These are phyloP conservation scores for Eucera pruinosa DNA, from an alignment of 2,888 invertebrate genomes.

Conservation along the genomic window DNA sequence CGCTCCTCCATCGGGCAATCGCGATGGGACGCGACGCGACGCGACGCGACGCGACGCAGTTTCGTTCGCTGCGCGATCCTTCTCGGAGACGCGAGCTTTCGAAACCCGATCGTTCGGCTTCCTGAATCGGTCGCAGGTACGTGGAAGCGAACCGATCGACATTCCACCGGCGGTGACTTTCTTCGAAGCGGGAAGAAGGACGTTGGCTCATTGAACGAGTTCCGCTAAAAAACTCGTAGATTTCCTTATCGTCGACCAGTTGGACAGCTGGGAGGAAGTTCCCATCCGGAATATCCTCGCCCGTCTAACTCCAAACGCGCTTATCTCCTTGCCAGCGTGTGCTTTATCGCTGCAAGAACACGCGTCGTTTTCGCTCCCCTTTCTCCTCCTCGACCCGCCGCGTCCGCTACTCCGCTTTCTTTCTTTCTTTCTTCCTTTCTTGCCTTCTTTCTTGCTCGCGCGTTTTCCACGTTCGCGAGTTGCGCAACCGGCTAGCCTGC, in stretches of 20 bases:
- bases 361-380: constrained; percentile 12
- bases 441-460: neutral
- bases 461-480: constrained; percentile 20
- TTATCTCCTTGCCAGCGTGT: constrained; percentile 55
- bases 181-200: constrained; percentile 67
- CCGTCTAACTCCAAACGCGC: constrained; percentile 45
- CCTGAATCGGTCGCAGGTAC: no score
- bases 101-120: constrained; percentile 36
- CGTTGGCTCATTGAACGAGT: constrained; percentile 55
- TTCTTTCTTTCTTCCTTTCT: constrained; percentile 1
- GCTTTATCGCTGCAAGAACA: constrained; percentile 44
- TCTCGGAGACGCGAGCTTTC: neutral
- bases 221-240: constrained; percentile 67
- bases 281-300: constrained; percentile 70
- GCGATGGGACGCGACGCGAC: no score
- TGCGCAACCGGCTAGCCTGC: constrained; percentile 56
- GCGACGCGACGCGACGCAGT: no score
- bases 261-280: constrained; percentile 75
- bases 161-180: constrained; percentile 61
- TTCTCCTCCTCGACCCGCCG: neutral
- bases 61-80: constrained; percentile 5
- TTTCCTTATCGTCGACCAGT: constrained; percentile 71
- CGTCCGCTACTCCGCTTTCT: constrained; percentile 8
- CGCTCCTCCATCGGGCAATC: neutral
- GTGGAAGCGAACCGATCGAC: constrained; percentile 51